Conservation (phyloP, 2,888 invertebrate species). For the Autographa pulchrina region DNA sequence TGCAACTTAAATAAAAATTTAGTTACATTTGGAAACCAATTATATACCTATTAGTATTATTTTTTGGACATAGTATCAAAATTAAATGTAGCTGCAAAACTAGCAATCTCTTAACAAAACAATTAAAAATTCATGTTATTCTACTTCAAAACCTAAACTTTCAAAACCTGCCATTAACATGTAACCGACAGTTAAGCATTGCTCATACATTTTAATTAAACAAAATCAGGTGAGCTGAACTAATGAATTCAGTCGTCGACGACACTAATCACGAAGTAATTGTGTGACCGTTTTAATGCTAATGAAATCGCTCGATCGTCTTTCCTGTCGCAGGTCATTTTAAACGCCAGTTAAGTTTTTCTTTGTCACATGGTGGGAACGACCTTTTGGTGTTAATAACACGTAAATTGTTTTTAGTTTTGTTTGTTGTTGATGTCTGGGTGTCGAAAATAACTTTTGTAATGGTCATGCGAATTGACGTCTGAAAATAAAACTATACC, state of each 20-base stretch:
- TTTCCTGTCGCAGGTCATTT: slow-evolving; percentile 64
- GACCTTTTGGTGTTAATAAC: slow-evolving; percentile 42
- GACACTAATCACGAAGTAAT: slow-evolving; percentile 86
- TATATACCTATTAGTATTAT: too few relatives aligned
- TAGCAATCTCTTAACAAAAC: background rate
- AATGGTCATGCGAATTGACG: background rate
- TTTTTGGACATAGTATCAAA: too few relatives aligned
- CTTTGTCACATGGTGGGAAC: slow-evolving; percentile 62
- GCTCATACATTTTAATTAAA: slow-evolving; percentile 81
- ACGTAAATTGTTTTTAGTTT: slow-evolving; percentile 49
- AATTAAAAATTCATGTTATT: background rate
- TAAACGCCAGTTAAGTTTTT: slow-evolving; percentile 53
- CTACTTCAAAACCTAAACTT: background rate
- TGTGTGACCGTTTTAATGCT: slow-evolving; percentile 88
- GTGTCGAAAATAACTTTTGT: background rate
- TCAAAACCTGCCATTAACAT: slow-evolving; percentile 27
- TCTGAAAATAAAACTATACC: too few relatives aligned
- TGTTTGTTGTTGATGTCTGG: slow-evolving; percentile 11
- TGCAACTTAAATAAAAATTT: too few relatives aligned
- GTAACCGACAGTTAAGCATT: slow-evolving; percentile 42
- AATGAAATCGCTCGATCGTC: slow-evolving; percentile 71
- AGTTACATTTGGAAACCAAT: too few relatives aligned
- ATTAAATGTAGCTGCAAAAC: background rate
- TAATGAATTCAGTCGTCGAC: slow-evolving; percentile 87
- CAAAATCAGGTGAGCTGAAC: slow-evolving; percentile 89